Conservation (phyloP, 2,113 vertebrate species). For the Mus spicilegus region DNA sequence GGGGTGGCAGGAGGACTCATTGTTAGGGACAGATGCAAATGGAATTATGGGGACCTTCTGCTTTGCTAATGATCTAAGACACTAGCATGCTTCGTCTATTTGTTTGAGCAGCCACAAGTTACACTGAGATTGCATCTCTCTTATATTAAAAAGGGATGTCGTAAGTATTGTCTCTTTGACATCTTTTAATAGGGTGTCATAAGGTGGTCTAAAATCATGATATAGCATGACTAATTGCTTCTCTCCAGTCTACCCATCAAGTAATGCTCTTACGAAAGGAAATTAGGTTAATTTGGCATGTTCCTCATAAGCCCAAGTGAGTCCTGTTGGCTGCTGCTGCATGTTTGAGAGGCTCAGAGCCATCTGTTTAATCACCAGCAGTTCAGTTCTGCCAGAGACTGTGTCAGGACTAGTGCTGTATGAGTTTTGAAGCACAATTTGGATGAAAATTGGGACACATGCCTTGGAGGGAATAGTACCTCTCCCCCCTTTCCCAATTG, state of each 20-base stretch:
- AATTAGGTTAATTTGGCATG: conserved; percentile 55
- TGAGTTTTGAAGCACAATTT: conserved; percentile 53
- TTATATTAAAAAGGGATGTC: background rate
- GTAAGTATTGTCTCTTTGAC: background rate
- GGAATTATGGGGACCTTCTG: background rate
- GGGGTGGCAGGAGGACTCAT: background rate
- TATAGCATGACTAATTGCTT: background rate
- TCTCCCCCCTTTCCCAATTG: background rate
- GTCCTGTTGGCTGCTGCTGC: background rate
- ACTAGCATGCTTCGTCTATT: background rate
- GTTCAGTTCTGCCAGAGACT: background rate
- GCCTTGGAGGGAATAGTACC: background rate
- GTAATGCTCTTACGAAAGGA: conserved; percentile 19
- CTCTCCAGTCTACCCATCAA: conserved; percentile 44
- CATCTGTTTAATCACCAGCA: conserved; percentile 38
- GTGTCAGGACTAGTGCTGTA: background rate
- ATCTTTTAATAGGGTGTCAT: conserved; percentile 50
- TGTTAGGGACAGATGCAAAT: background rate
- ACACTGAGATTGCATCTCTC: background rate
- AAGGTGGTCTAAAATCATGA: conserved; percentile 24
- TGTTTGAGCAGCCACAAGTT: background rate
- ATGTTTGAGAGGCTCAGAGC: conserved; percentile 14
- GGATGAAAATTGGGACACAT: conserved; percentile 1
- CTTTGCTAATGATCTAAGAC: background rate
- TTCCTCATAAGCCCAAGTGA: background rate